Conservation (phyloP, 2,113 vertebrate species). For the Alexandromys fortis region DNA sequence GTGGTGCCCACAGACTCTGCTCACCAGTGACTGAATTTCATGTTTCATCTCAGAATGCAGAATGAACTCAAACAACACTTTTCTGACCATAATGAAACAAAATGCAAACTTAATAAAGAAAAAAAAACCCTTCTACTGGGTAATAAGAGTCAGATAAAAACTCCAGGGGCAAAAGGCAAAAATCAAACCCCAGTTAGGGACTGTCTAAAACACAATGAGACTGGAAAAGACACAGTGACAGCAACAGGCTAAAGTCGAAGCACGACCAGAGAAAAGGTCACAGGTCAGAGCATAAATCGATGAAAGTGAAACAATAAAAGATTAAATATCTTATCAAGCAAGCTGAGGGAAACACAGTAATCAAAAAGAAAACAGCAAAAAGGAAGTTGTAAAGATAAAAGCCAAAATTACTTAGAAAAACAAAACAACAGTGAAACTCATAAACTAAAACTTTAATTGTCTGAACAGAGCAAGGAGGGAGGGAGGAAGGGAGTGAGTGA, state of each 20-base stretch:
- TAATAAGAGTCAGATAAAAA: background rate
- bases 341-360: background rate
- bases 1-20: background rate
- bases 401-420: constrained; percentile 34
- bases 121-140: background rate
- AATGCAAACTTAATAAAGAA: constrained; percentile 19
- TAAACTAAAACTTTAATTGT: background rate
- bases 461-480: background rate
- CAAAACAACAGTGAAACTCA: background rate
- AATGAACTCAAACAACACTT: background rate
- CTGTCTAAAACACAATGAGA: background rate
- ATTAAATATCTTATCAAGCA: background rate
- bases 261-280: background rate
- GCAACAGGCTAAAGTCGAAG: background rate
- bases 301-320: background rate
- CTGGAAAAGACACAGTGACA: background rate
- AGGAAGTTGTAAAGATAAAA: constrained; percentile 47
- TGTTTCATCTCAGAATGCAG: background rate
- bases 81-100: constrained; percentile 18
- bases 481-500: background rate
- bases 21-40: background rate
- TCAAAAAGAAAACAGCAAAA: background rate
- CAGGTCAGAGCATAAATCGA: background rate
- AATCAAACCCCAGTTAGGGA: background rate
- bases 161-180: background rate